These are phyloP conservation scores for Nycticorax nycticorax DNA, from an alignment of 2,113 vertebrate species.

Conservation along the genomic window DNA sequence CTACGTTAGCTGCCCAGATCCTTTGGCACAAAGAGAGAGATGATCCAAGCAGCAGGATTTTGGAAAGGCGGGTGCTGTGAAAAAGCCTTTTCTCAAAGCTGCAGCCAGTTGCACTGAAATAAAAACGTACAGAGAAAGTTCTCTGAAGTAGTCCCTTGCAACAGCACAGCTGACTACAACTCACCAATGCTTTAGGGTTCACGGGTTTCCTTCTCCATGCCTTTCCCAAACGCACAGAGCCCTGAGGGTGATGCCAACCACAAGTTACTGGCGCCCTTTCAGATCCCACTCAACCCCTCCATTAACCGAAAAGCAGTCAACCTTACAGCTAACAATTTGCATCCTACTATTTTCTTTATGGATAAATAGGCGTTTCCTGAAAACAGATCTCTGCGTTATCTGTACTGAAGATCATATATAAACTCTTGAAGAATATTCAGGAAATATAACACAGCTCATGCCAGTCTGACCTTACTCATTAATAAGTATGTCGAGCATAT, in stretches of 20 bases:
- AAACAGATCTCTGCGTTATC: constrained; percentile 39
- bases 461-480: constrained; percentile 36
- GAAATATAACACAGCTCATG: constrained; percentile 21
- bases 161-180: not conserved
- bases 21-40: not conserved
- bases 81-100: not conserved
- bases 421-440: constrained; percentile 40
- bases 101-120: not conserved
- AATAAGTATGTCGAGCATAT: not conserved
- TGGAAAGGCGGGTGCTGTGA: not conserved
- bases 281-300: constrained; percentile 38
- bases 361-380: constrained; percentile 52
- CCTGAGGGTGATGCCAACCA: not conserved
- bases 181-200: not conserved
- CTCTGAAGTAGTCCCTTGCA: not conserved
- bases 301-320: constrained; percentile 43
- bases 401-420: constrained; percentile 53
- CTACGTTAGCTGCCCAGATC: not conserved
- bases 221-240: not conserved
- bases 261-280: not conserved
- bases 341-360: constrained; percentile 59
- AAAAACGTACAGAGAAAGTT: not conserved
- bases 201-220: not conserved
- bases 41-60: not conserved
- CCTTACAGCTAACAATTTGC: constrained; percentile 18